Evolutionary conservation across 92 coral and sea anemone genomes (phyloP).

Genomic region (Siderastrea radians): DNA sequence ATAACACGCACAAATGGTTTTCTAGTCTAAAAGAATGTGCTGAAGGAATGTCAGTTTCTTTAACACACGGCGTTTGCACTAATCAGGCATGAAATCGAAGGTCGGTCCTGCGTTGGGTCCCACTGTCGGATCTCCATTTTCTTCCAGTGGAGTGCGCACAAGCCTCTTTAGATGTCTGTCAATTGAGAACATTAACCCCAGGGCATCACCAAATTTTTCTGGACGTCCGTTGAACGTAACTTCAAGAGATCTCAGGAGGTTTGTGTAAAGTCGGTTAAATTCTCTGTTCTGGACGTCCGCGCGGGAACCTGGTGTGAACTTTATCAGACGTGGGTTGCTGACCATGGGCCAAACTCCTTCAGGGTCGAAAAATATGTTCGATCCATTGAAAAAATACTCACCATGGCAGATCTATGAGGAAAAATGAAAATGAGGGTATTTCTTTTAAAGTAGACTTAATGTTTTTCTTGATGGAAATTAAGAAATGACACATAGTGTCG

Average conservation of each 20-base stretch:
- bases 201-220: slow-evolving; percentile 41
- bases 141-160: slow-evolving; percentile 55
- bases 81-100: slow-evolving; percentile 35
- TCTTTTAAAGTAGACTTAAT: too few species aligned
- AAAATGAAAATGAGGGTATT: not conserved
- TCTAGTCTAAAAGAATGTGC: too few species aligned
- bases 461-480: too few species aligned
- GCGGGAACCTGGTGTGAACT: slow-evolving; percentile 28
- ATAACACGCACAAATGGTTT: too few species aligned
- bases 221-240: slow-evolving; percentile 37
- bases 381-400: slow-evolving; percentile 23
- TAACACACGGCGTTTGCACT: not conserved
- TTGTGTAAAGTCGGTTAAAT: slow-evolving; percentile 39
- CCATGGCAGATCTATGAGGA: not conserved
- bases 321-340: slow-evolving; percentile 27
- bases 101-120: slow-evolving; percentile 74
- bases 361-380: slow-evolving; percentile 27
- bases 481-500: too few species aligned
- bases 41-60: too few species aligned
- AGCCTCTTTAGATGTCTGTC: slow-evolving; percentile 45
- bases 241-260: slow-evolving; percentile 39
- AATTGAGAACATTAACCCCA: slow-evolving; percentile 54
- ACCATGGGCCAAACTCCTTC: slow-evolving; percentile 66
- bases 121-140: slow-evolving; percentile 58
- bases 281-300: slow-evolving; percentile 9